Evolutionary conservation across 1,140 invertebrate genomes (phyloP), one percentile per base, ranked within the genome.

Genomic region (Idris sp.): DNA sequence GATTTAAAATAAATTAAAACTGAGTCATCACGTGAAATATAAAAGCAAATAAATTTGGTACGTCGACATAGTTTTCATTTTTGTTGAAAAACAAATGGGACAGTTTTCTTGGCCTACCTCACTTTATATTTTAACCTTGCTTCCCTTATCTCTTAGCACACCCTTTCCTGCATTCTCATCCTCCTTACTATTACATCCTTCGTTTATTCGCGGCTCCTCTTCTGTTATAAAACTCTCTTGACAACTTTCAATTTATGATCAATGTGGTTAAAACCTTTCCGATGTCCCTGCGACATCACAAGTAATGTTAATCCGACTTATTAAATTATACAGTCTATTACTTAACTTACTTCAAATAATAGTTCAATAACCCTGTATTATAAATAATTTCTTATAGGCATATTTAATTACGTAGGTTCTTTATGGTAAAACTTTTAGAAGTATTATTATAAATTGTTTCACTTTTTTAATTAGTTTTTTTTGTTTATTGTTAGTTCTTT

Each of bases 241-340:
- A 81, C 80, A 82, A 82, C 74, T 81, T 83, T 81, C 80, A 82
- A 83, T 83, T 82, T 82, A 83, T 81, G 78, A 78, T 28, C 48
- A 79, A 79, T 81, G 78, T 81, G 71, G 76, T 81, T 79, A 75
- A 76, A 79, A 80, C 69, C 79, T 61, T 54, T 54, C 48, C 25
- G 31, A 67, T 67, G 41, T 56, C 49, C 18, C 38, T 14, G 38
- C 36, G 28, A 64, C 46, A 51, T 64, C 48, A 53, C 51, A 64
- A 61, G 30, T 61, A 61, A 61, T 61, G 43, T 48, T 61, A 61
- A 61, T 48, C 56, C 41, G 41, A 36, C 54, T 59, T 59, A 59
- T 59, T 59, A 46, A 35, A 46, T 59, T n/a, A n/a, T 46, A 46
- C 41, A 22, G 28, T 46, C 54, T 36, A 59, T 59, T 59, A 46